phyloP scores from a whole-genome alignment of 2,888 invertebrate species.

The Aphelenchoides bicaudatus region DNA sequence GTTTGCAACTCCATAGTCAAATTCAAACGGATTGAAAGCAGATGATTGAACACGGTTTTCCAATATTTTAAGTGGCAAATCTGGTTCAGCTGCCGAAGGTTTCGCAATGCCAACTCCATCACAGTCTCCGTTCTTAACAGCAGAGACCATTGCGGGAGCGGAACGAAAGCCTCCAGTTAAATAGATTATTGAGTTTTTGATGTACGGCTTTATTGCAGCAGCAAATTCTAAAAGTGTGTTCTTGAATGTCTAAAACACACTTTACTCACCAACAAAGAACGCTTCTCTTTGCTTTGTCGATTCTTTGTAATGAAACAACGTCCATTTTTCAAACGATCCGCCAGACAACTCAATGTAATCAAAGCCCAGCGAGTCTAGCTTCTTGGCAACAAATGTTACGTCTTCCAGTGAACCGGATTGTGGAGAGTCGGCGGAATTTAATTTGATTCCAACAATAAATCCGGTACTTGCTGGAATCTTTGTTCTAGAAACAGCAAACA shows the following conservation, averaged over 20 bases:
- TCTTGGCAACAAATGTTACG: conserved; percentile 34
- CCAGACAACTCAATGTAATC: conserved; percentile 47
- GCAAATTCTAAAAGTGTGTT: too few relatives aligned
- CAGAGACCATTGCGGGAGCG: conserved; percentile 38
- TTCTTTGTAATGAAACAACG: conserved; percentile 36
- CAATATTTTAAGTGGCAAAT: not conserved
- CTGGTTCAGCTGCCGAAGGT: conserved; percentile 44
- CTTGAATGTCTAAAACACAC: too few relatives aligned
- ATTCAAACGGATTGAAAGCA: not conserved
- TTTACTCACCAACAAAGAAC: conserved; percentile 45
- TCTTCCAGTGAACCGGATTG: conserved; percentile 39
- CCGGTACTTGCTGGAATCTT: conserved; percentile 34
- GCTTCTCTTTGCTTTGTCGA: conserved; percentile 42
- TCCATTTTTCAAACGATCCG: conserved; percentile 39
- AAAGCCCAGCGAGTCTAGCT: conserved; percentile 34
- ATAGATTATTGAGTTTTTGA: conserved; percentile 19
- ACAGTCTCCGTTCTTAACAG: conserved; percentile 31
- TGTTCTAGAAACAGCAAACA: conserved; percentile 18
- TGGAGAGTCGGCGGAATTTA: conserved; percentile 50
- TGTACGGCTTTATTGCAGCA: conserved; percentile 21
- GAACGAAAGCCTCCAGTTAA: conserved; percentile 40
- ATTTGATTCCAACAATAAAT: conserved; percentile 45
- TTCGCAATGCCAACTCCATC: conserved; percentile 45
- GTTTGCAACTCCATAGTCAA: not conserved
- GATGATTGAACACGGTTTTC: not conserved